These are phyloP conservation scores for Dicranocentrus wangi DNA, from an alignment of 2,888 invertebrate species.

Conservation along the genomic window DNA sequence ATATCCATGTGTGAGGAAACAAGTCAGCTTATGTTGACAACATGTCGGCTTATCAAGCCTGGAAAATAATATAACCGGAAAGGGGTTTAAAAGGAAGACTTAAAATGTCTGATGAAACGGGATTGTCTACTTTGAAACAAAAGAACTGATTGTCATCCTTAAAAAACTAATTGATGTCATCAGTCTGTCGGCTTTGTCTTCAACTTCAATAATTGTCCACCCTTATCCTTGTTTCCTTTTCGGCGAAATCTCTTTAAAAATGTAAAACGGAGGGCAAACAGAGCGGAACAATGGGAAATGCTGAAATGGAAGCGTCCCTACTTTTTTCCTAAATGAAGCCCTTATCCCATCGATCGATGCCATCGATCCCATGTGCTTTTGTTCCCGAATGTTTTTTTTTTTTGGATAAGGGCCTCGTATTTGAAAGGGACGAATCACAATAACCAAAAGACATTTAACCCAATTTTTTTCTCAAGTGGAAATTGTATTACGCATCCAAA, in stretches of 20 bases:
- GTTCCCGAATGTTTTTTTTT: too few relatives aligned
- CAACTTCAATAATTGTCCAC: neutral
- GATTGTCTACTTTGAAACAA: constrained; percentile 1
- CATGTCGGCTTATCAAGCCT: constrained; percentile 37
- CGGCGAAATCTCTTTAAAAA: constrained; percentile 6
- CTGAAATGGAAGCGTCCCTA: too few relatives aligned
- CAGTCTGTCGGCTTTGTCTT: neutral
- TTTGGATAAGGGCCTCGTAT: too few relatives aligned
- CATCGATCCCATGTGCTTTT: too few relatives aligned
- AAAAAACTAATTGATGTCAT: constrained; percentile 39
- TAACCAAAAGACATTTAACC: too few relatives aligned
- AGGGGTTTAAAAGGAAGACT: neutral
- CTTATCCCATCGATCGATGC: too few relatives aligned
- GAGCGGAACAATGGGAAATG: neutral
- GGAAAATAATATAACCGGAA: constrained; percentile 16
- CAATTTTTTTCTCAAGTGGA: too few relatives aligned
- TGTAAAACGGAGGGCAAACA: neutral
- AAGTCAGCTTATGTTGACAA: constrained; percentile 29
- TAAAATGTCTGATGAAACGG: neutral
- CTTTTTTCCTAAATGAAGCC: too few relatives aligned
- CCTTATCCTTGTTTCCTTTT: neutral
- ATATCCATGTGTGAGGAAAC: neutral
- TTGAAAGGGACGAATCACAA: too few relatives aligned
- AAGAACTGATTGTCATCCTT: constrained; percentile 32
- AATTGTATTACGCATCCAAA: too few relatives aligned